Conservation (phyloP, 2,113 vertebrate genomes). For the Pelecanus crispus region DNA sequence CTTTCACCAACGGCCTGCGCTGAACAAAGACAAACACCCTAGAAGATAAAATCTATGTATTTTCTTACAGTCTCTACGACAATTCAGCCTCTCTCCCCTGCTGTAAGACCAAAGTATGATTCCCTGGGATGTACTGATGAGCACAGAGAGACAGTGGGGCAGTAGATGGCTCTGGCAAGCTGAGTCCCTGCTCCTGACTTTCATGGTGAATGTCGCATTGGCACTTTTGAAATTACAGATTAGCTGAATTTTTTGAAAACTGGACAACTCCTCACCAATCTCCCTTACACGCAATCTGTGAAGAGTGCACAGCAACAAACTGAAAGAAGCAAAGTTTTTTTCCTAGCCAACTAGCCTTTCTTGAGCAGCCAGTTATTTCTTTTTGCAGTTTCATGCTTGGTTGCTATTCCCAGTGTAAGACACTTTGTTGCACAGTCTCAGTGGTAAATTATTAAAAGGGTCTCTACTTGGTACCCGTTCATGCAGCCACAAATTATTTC, state of each 20-base stretch:
- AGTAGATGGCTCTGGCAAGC: background rate
- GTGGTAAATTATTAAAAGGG: slow-evolving; percentile 55
- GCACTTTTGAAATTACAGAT: background rate
- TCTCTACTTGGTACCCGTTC: background rate
- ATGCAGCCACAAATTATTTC: slow-evolving; percentile 7
- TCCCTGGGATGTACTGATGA: background rate
- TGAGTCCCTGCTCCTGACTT: background rate
- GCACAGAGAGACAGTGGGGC: background rate
- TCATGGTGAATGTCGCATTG: background rate
- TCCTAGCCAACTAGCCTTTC: background rate
- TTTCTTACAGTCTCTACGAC: background rate
- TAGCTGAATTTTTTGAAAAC: background rate
- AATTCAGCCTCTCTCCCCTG: background rate
- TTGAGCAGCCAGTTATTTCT: background rate
- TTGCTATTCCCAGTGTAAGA: background rate
- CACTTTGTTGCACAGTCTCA: background rate
- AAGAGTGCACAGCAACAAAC: background rate
- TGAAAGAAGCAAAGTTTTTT: background rate
- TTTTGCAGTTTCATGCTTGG: background rate
- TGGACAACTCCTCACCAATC: background rate
- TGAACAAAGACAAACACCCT: background rate
- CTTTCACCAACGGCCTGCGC: background rate
- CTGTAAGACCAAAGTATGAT: background rate
- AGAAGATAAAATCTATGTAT: background rate
- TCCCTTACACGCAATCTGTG: background rate